These are phyloP conservation scores for Paracentrotus lividus DNA, from an alignment of 53 echinoderm and acorn worm genomes.

Conservation along the genomic window DNA sequence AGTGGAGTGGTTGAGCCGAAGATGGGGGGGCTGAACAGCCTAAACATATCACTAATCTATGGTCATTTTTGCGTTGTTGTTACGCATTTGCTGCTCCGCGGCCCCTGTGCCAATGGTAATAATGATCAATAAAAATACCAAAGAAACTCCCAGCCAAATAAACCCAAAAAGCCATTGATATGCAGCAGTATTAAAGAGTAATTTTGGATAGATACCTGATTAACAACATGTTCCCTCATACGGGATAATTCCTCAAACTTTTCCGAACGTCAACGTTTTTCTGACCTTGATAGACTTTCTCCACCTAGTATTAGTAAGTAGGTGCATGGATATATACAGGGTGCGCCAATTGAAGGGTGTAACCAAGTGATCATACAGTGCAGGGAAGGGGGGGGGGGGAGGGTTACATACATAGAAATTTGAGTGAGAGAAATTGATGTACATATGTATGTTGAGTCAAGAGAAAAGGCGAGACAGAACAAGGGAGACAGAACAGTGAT, in stretches of 20 bases:
- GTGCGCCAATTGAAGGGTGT: not conserved
- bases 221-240: slow-evolving; percentile 67
- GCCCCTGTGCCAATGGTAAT: too few species aligned
- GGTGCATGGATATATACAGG: not conserved
- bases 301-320: slow-evolving; percentile 75
- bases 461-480: not conserved
- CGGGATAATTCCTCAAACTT: slow-evolving; percentile 92
- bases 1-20: too few species aligned
- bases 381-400: not conserved
- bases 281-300: slow-evolving; percentile 78
- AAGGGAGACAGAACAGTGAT: not conserved
- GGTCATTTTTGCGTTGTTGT: too few species aligned
- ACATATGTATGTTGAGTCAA: not conserved
- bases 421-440: not conserved
- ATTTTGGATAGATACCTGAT: slow-evolving; percentile 47
- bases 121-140: too few species aligned
- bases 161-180: not conserved
- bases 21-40: too few species aligned
- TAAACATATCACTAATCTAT: too few species aligned
- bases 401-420: not conserved
- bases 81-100: too few species aligned
- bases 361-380: not conserved
- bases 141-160: not conserved
- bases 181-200: not conserved
- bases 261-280: slow-evolving; percentile 81